These are phyloP conservation scores for Genyomyrus donnyi DNA, from an alignment of 2,113 vertebrate genomes.

Conservation along the genomic window DNA sequence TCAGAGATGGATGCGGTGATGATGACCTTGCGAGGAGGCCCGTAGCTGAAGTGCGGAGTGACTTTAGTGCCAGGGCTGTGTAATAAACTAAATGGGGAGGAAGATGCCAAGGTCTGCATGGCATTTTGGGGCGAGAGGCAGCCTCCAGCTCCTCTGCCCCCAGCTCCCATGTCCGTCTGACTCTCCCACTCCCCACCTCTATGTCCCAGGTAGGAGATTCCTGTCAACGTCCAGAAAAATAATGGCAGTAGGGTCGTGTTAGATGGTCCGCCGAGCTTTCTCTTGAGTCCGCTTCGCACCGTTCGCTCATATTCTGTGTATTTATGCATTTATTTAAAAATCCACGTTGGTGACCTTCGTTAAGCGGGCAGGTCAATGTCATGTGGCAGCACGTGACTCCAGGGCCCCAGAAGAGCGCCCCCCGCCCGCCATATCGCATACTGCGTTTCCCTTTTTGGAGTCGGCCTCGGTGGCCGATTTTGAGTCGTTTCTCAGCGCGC, in stretches of 20 bases:
- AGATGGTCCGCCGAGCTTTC: neutral
- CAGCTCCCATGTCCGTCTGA: neutral
- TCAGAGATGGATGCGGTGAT: conserved; percentile 8
- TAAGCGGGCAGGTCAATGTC: neutral
- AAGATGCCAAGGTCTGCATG: neutral
- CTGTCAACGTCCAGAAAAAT: neutral
- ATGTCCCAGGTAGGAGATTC: neutral
- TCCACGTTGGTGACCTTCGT: neutral
- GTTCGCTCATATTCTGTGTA: neutral
- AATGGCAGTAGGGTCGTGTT: neutral
- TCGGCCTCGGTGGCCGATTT: neutral
- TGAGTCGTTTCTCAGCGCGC: neutral
- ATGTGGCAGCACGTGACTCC: neutral
- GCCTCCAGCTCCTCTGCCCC: neutral
- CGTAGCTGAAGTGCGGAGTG: neutral
- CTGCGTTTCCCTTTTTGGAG: neutral
- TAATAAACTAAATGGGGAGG: conserved; percentile 21
- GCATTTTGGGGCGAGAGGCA: neutral
- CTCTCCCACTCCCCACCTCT: neutral
- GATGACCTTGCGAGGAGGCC: conserved; percentile 13
- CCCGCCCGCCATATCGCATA: no score
- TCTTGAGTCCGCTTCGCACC: neutral
- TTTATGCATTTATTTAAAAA: neutral
- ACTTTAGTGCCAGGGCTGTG: conserved; percentile 9
- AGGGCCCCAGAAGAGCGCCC: neutral